These are phyloP conservation scores for Pollachius pollachius DNA, from an alignment of 2,113 vertebrate genomes.

Conservation along the genomic window DNA sequence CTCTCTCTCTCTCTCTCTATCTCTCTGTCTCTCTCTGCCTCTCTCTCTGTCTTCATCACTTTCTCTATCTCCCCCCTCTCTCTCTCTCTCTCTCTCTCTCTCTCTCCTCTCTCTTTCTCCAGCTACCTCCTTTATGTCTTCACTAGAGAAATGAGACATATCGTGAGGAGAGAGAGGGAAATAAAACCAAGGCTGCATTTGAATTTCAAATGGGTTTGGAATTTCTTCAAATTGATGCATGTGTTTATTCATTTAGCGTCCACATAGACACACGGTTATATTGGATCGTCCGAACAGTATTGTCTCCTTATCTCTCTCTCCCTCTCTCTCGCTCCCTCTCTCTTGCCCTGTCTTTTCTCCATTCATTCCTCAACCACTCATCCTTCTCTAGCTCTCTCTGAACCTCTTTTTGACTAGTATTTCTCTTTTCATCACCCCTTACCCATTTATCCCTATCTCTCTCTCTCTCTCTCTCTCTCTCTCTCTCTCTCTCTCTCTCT, in stretches of 20 bases:
- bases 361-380: too few relatives aligned
- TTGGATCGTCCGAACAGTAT: conserved; percentile 47
- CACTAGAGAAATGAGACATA: conserved; percentile 66
- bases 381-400: too few relatives aligned
- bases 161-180: conserved; percentile 40
- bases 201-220: conserved; percentile 67
- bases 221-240: conserved; percentile 70
- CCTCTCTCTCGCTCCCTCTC: too few relatives aligned
- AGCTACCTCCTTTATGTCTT: conserved; percentile 51
- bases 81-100: neutral
- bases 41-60: conserved; percentile 56
- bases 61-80: conserved; percentile 52
- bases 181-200: conserved; percentile 42
- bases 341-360: too few relatives aligned
- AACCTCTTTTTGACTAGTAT: too few relatives aligned
- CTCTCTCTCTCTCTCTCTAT: conserved; percentile 36
- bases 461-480: neutral
- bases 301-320: too few relatives aligned
- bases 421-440: too few relatives aligned
- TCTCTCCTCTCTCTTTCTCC: conserved; percentile 39
- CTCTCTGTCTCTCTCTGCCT: conserved; percentile 48
- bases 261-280: conserved; percentile 61
- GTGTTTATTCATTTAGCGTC: conserved; percentile 72
- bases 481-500: neutral
- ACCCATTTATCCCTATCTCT: neutral